Conservation (phyloP, 1,140 invertebrate species). For the Lineus longissimus region DNA sequence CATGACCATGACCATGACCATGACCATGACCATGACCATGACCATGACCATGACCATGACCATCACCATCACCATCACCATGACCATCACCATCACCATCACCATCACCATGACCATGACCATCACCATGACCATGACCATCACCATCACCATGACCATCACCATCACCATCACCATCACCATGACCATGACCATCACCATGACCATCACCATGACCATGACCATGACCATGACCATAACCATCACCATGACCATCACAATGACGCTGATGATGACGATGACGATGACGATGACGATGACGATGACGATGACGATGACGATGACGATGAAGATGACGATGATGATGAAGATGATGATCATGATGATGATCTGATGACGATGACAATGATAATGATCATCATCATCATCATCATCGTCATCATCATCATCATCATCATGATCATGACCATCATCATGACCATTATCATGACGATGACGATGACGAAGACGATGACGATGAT, state of each 20-base stretch:
- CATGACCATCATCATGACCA: too few relatives aligned
- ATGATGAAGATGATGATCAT: not conserved
- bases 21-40: too few relatives aligned
- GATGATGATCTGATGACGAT: too few relatives aligned
- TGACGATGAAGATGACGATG: constrained; percentile 13
- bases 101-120: too few relatives aligned
- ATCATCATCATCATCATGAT: constrained; percentile 6
- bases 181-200: not conserved
- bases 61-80: not conserved
- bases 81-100: not conserved
- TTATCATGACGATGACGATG: too few relatives aligned
- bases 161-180: too few relatives aligned
- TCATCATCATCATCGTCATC: constrained; percentile 9
- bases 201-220: constrained; percentile 4
- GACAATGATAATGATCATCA: constrained; percentile 12
- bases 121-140: too few relatives aligned
- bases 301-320: constrained; percentile 8
- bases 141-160: not conserved
- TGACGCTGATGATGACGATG: too few relatives aligned
- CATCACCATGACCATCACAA: too few relatives aligned
- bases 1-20: too few relatives aligned
- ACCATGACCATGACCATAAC: too few relatives aligned
- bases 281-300: not conserved
- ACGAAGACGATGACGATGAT: constrained; percentile 11
- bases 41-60: too few relatives aligned